Evolutionary conservation across 1,140 invertebrate genomes (phyloP).

Genomic region (Aporrectodea caliginosa): DNA sequence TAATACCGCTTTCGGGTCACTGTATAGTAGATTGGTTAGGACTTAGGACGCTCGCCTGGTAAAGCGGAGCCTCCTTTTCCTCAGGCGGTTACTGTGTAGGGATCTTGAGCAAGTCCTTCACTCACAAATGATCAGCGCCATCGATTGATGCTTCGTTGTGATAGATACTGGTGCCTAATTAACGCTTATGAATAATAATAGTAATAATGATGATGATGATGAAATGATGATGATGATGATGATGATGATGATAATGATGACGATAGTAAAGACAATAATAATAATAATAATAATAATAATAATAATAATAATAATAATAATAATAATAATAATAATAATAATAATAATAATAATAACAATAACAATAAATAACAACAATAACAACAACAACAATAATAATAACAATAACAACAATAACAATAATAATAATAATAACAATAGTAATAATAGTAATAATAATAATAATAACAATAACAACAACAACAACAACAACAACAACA

Average conservation of each 20-base stretch:
- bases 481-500: slow-evolving; percentile 9
- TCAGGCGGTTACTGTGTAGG: too few species aligned
- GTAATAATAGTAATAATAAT: not conserved
- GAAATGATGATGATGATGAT: not conserved
- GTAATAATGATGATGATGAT: not conserved
- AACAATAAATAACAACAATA: not conserved
- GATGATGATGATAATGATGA: not conserved
- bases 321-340: not conserved
- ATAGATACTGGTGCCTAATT: too few species aligned
- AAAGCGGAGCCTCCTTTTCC: too few species aligned
- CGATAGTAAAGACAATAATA: not conserved
- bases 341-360: not conserved
- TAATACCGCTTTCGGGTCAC: too few species aligned
- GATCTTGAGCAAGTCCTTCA: too few species aligned
- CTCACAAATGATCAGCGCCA: too few species aligned
- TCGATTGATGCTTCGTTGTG: too few species aligned
- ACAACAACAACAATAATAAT: not conserved
- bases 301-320: not conserved
- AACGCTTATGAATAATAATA: not conserved
- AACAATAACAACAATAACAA: too few species aligned
- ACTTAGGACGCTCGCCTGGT: too few species aligned
- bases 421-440: too few species aligned
- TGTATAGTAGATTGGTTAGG: too few species aligned
- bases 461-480: not conserved
- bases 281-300: not conserved